Evolutionary conservation across 2,113 vertebrate genomes (phyloP).

Genomic region (Eptesicus fuscus): DNA sequence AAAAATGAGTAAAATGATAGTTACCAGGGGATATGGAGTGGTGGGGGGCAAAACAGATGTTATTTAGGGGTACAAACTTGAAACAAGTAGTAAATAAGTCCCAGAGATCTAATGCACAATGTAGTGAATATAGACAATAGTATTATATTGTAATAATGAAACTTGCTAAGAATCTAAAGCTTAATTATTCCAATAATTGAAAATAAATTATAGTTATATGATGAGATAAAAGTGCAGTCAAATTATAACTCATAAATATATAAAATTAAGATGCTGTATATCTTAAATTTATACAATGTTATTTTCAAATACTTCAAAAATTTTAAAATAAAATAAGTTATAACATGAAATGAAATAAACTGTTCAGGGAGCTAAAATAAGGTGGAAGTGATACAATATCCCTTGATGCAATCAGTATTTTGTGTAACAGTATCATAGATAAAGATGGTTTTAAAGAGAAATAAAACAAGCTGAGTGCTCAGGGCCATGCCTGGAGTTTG

Average conservation of each 20-base stretch:
- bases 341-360: too few relatives aligned
- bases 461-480: neutral
- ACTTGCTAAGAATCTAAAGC: neutral
- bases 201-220: neutral
- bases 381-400: neutral
- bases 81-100: too few relatives aligned
- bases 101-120: neutral
- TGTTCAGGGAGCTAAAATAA: too few relatives aligned
- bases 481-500: neutral
- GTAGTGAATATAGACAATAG: too few relatives aligned
- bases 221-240: neutral
- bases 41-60: too few relatives aligned
- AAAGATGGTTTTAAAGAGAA: neutral
- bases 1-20: too few relatives aligned
- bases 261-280: neutral
- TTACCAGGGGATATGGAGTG: too few relatives aligned
- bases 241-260: neutral
- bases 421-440: neutral
- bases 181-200: neutral
- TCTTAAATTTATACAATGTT: neutral
- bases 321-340: neutral
- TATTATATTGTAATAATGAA: too few relatives aligned
- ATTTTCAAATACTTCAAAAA: neutral
- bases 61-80: too few relatives aligned
- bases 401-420: neutral